Evolutionary conservation across 2,113 vertebrate genomes (phyloP).

Genomic region (Trinectes maculatus): DNA sequence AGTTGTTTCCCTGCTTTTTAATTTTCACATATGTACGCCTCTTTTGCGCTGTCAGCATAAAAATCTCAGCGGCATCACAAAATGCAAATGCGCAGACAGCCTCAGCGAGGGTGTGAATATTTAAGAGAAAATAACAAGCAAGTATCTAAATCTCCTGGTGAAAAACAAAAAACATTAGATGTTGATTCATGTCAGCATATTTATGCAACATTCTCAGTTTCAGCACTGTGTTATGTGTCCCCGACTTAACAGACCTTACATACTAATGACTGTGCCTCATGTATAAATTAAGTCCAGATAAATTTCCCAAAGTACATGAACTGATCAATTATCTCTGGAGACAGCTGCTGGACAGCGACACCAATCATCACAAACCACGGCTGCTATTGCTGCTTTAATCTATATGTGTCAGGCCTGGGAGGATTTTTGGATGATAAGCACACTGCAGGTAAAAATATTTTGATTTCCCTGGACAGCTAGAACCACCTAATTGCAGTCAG

Average conservation of each 20-base stretch:
- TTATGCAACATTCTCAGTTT: not conserved
- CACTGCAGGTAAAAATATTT: slow-evolving; percentile 26
- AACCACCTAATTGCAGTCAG: slow-evolving; percentile 46
- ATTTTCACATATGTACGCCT: not conserved
- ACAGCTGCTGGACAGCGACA: slow-evolving; percentile 40
- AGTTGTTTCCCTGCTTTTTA: not conserved
- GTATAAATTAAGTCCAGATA: slow-evolving; percentile 10
- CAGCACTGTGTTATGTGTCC: too few species aligned
- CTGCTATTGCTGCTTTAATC: slow-evolving; percentile 41
- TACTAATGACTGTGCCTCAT: not conserved
- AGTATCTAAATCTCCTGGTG: not conserved
- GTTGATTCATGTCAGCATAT: slow-evolving; percentile 2
- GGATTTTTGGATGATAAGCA: slow-evolving; percentile 26
- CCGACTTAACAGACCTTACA: slow-evolving; percentile 5
- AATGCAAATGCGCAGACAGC: slow-evolving; percentile 14
- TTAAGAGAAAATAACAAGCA: slow-evolving; percentile 8
- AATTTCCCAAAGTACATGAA: slow-evolving; percentile 1
- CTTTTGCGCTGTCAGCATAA: slow-evolving; percentile 23
- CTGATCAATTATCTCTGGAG: slow-evolving; percentile 27
- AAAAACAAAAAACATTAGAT: not conserved
- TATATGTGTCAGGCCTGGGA: slow-evolving; percentile 30
- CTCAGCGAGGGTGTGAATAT: not conserved
- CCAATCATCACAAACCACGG: slow-evolving; percentile 11
- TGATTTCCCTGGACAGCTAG: slow-evolving; percentile 50
- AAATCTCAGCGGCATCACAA: slow-evolving; percentile 5